These are phyloP conservation scores for Tachysurus fulvidraco DNA, from an alignment of 2,113 vertebrate genomes.

Conservation along the genomic window DNA sequence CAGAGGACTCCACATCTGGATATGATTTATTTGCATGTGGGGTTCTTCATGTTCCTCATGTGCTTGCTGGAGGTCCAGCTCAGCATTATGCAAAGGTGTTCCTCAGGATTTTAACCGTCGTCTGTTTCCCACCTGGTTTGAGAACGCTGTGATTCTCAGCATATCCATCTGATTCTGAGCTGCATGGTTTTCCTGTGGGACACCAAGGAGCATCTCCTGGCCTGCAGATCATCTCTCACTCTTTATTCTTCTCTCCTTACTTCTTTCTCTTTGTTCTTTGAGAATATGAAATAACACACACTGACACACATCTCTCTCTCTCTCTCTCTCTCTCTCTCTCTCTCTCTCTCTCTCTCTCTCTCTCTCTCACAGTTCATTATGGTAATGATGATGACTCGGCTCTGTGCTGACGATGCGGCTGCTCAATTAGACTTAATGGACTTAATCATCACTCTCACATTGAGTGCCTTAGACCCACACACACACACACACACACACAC, in stretches of 20 bases:
- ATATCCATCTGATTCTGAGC: background rate
- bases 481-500: constrained; percentile 22
- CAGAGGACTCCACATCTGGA: too few species aligned
- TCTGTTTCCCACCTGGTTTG: too few species aligned
- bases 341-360: constrained; percentile 39
- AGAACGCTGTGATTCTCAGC: background rate
- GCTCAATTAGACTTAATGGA: constrained; percentile 54
- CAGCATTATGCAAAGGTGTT: too few species aligned
- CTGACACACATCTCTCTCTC: background rate
- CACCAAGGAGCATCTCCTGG: background rate
- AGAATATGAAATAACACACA: background rate
- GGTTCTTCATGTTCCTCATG: too few species aligned
- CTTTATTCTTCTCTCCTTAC: background rate
- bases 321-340: constrained; percentile 3
- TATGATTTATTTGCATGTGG: too few species aligned
- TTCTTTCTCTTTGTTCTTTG: background rate
- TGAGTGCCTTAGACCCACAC: constrained; percentile 7
- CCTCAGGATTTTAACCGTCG: too few species aligned
- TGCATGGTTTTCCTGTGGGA: background rate
- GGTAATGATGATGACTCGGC: constrained; percentile 45
- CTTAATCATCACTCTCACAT: constrained; percentile 51
- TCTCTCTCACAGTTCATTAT: constrained; percentile 38
- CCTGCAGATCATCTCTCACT: background rate
- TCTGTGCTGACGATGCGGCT: constrained; percentile 41
- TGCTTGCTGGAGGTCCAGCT: too few species aligned